phyloP scores from a whole-genome alignment of 2,888 invertebrate species.

The Stenurella melanura region DNA sequence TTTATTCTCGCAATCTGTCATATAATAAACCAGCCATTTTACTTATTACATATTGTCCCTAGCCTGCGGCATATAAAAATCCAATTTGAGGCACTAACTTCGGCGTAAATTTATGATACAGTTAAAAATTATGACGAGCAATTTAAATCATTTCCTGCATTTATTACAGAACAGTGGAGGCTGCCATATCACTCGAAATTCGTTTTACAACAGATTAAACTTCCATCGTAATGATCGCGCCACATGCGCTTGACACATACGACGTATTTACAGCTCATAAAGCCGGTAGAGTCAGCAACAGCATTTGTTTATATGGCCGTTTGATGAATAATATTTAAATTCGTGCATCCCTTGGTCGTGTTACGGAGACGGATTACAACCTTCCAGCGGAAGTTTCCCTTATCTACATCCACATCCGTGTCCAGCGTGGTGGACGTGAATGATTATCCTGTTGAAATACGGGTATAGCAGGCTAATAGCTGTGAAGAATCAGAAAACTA shows the following conservation, averaged over 20 bases:
- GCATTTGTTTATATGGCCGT: neutral
- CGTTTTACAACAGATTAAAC: neutral
- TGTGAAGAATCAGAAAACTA: too few species aligned
- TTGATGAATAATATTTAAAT: neutral
- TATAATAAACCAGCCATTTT: too few species aligned
- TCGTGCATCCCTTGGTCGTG: neutral
- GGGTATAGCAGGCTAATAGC: too few species aligned
- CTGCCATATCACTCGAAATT: neutral
- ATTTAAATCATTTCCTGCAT: neutral
- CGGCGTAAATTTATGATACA: neutral
- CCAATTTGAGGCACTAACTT: neutral
- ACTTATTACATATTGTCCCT: too few species aligned
- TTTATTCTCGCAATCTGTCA: too few species aligned
- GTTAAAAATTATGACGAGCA: neutral
- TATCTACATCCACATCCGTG: neutral
- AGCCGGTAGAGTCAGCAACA: neutral
- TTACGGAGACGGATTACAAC: neutral
- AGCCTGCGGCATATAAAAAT: too few species aligned
- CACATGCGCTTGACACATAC: neutral
- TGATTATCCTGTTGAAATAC: neutral
- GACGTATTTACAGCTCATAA: neutral
- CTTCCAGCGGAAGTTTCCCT: neutral
- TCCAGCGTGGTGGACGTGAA: neutral
- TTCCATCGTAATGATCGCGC: neutral
- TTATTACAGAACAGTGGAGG: neutral